These are phyloP conservation scores for Trinectes maculatus DNA, from an alignment of 2,113 vertebrate species.

Conservation along the genomic window DNA sequence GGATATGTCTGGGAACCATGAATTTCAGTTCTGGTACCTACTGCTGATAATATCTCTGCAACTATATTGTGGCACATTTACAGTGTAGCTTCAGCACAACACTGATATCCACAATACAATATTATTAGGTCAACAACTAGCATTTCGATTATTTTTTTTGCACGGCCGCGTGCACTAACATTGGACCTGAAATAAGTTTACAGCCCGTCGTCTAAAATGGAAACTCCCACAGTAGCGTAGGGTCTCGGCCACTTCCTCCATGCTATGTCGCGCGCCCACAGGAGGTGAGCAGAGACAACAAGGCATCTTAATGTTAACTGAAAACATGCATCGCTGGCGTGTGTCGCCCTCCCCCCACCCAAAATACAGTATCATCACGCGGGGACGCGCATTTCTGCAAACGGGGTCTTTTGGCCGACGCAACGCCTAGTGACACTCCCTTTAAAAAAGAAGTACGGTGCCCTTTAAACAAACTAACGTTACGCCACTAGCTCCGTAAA, in stretches of 20 bases:
- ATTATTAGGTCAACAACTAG: neutral
- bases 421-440: constrained; percentile 71
- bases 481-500: constrained; percentile 21
- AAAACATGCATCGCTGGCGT: constrained; percentile 42
- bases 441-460: constrained; percentile 72
- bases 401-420: constrained; percentile 65
- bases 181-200: constrained; percentile 11
- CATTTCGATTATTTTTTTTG: neutral
- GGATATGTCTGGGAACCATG: neutral
- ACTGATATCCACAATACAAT: no score
- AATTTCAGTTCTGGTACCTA: neutral
- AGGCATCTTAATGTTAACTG: constrained; percentile 48
- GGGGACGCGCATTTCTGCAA: constrained; percentile 67
- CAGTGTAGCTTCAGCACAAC: neutral
- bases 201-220: constrained; percentile 11
- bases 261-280: constrained; percentile 56
- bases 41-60: neutral
- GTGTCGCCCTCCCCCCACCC: constrained; percentile 64
- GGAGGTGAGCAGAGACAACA: constrained; percentile 27
- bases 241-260: constrained; percentile 66
- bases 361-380: constrained; percentile 72
- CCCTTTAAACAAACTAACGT: constrained; percentile 77
- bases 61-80: neutral
- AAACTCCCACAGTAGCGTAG: constrained; percentile 26
- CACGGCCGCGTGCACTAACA: neutral